Percentiles rank a stretch among this genome's conserved stretches.
Conservation (phyloP, 2,797 vertebrate genomes). For the Ctenosaura bakeri region DNA sequence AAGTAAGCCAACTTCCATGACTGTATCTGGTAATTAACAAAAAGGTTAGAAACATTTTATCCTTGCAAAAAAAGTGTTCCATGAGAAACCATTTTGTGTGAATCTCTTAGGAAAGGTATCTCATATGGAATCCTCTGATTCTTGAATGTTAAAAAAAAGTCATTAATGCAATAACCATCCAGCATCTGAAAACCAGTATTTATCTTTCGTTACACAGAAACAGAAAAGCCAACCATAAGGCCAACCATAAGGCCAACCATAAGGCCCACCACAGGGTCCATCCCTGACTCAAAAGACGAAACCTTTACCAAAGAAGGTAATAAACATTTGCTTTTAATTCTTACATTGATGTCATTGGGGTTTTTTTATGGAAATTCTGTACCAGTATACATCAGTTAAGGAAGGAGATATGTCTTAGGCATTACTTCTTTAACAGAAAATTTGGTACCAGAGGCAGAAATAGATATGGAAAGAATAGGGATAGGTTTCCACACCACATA, state of each 20-base stretch:
- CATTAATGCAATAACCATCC: not conserved
- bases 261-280: no score
- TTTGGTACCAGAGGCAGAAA: no score
- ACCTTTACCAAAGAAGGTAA: not conserved
- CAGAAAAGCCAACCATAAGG: not conserved
- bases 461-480: no score
- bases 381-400: no score
- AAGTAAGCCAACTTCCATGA: not conserved
- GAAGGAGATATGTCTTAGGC: no score
- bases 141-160: not conserved
- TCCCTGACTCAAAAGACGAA: not conserved
- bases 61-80: not conserved
- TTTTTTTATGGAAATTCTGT: not conserved
- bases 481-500: no score
- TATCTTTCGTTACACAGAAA: conserved; percentile 7
- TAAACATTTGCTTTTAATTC: not conserved
- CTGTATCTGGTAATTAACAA: not conserved
- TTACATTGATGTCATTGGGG: not conserved
- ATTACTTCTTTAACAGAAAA: no score
- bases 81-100: not conserved
- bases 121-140: not conserved
- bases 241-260: not conserved
- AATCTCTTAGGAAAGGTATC: not conserved
- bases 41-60: not conserved
- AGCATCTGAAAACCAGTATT: not conserved